A percentile compares a stretch with the other conserved stretches of the same genome.
Conservation (phyloP, 2,888 invertebrate species). For the Eupithecia tripunctaria region DNA sequence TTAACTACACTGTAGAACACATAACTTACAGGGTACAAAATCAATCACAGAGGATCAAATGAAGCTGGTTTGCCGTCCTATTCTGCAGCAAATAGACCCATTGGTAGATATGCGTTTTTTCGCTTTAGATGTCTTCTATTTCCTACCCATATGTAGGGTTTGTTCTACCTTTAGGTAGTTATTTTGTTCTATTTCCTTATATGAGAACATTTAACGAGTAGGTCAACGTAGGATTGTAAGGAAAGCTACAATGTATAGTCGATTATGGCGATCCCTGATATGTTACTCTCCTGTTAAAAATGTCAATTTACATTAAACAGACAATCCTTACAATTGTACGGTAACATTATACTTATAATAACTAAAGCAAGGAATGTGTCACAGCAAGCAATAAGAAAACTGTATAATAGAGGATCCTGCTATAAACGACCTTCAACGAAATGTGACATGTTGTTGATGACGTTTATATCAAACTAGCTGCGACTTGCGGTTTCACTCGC, state of each 20-base stretch:
- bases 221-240: background rate
- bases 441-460: too few species aligned
- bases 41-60: constrained; percentile 1
- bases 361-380: background rate
- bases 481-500: too few species aligned
- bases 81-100: background rate
- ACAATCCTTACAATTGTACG: background rate
- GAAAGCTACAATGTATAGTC: background rate
- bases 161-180: too few species aligned
- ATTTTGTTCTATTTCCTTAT: background rate
- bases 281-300: background rate
- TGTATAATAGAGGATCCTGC: too few species aligned
- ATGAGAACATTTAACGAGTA: background rate
- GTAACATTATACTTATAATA: background rate
- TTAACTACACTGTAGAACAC: too few species aligned
- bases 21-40: background rate
- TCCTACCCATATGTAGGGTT: background rate
- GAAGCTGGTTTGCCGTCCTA: background rate
- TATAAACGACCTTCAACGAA: too few species aligned
- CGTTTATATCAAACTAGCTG: too few species aligned
- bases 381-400: background rate
- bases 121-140: background rate
- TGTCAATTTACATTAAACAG: background rate
- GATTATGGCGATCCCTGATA: background rate
- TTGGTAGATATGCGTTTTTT: background rate